Evolutionary conservation across 2,888 invertebrate species (phyloP).

Genomic region (Embidobia sp.): DNA sequence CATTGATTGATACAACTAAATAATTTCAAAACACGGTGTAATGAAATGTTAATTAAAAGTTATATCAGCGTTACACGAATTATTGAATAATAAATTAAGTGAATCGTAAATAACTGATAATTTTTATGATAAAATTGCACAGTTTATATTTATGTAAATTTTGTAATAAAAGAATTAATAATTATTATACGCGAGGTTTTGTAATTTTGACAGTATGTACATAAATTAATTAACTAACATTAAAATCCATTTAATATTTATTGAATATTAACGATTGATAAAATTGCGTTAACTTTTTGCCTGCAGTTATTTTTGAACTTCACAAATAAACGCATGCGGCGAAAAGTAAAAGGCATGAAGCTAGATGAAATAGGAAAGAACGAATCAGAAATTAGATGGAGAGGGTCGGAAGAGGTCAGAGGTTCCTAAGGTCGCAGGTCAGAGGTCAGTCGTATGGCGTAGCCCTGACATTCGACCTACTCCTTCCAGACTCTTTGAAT

Average conservation of each 20-base stretch:
- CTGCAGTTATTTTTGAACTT: conserved; percentile 1
- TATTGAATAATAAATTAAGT: no score
- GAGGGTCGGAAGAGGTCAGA: conserved; percentile 72
- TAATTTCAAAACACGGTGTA: not conserved
- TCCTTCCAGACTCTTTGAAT: conserved; percentile 68
- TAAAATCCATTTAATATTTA: no score
- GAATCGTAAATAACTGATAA: no score
- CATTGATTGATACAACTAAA: conserved; percentile 1
- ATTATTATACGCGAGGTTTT: no score
- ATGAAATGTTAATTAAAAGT: not conserved
- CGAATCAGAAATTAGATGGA: conserved; percentile 64
- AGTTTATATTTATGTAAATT: no score
- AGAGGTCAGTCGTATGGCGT: conserved; percentile 77
- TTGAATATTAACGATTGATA: no score
- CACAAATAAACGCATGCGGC: conserved; percentile 25
- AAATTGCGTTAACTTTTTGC: not conserved
- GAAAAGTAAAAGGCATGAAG: conserved; percentile 47
- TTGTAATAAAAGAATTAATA: no score
- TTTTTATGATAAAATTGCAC: no score
- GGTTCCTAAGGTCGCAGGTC: conserved; percentile 78
- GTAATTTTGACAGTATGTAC: no score
- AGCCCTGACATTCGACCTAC: conserved; percentile 79
- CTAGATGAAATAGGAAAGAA: conserved; percentile 57
- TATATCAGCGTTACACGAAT: no score
- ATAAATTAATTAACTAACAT: no score